Evolutionary conservation across 1,140 invertebrate genomes (phyloP), one percentile per base, ranked within the genome.

Genomic region (Octopus bimaculoides): DNA sequence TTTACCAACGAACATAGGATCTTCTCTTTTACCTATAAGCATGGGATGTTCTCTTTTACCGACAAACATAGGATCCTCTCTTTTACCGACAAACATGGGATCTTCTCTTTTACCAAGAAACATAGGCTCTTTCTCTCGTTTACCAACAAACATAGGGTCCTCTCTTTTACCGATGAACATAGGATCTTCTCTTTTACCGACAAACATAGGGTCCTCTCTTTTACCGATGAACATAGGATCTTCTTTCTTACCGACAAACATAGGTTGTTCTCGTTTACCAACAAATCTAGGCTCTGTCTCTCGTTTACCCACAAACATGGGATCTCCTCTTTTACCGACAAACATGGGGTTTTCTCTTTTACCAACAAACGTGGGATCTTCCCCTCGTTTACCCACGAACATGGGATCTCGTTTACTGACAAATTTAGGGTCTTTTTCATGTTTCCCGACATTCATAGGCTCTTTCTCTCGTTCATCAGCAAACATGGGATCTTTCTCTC

Each of bases 271-370:
- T 54, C 81, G 53, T 73, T 82, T 82, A 10, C 79, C 79, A 12
- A 76, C 56, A 77, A 82, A 80, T 14, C 1, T 76, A 54, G 81
- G 79, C 8, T 41, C 20, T 41, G n/a, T n/a, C 56, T 79, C 76
- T 54, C 81, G n/a, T 55, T 82, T 80, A 41, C 79, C 79, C 52
- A 82, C 81, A 78, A 82, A 82, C 69, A n/a, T 80, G 7, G 81
- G 81, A 7, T 17, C 2, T 52, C 76, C 77, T 12, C 81, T 53
- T 77, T 82, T 82, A n/a, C 79, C 79, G 14, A 80, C 56, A 78
- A 82, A 82, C 52, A 66, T 80, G 14, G 78, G 81, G 5, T n/a
- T 12, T 55, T 81, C 78, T 74, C 80, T 75, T 78, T 81, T 83
- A 14, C 75, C 76, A 4, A 78, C 69, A 74, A 78, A 77, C 26